A percentile compares a stretch with the other conserved stretches of the same genome.
Evolutionary conservation across 2,888 invertebrate genomes (phyloP).

Genomic region (Parnassius mnemosyne): DNA sequence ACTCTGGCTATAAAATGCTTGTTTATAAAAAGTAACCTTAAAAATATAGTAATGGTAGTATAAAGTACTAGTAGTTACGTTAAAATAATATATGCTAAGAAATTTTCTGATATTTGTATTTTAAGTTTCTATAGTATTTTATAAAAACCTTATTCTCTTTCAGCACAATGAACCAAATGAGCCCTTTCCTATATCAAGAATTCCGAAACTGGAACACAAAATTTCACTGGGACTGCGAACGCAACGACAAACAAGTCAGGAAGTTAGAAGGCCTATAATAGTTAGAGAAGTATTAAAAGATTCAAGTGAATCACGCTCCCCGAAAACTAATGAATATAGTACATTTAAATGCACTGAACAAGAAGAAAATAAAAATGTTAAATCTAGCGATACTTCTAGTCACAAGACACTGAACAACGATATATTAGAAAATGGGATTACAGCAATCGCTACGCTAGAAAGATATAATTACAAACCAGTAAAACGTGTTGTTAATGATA

Average conservation of each 20-base stretch:
- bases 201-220: conserved; percentile 1
- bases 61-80: too few relatives aligned
- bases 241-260: conserved; percentile 14
- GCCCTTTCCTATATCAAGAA: conserved; percentile 5
- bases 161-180: conserved; percentile 20
- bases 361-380: not conserved
- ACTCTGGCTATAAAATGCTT: not conserved
- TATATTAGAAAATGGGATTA: too few relatives aligned
- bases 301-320: conserved; percentile 19
- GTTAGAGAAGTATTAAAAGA: conserved; percentile 20
- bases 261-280: conserved; percentile 20
- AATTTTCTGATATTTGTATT: too few relatives aligned
- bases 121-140: too few relatives aligned
- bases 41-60: not conserved
- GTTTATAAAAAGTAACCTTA: not conserved
- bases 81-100: too few relatives aligned
- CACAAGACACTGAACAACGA: too few relatives aligned
- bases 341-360: not conserved
- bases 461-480: conserved; percentile 2
- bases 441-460: not conserved
- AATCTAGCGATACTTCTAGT: too few relatives aligned
- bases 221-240: not conserved
- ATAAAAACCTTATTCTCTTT: not conserved
- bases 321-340: conserved; percentile 9
- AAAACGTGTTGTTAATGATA: conserved; percentile 9